phyloP scores from a whole-genome alignment of 2,113 vertebrate genomes.

The Mohoua ochrocephala region DNA sequence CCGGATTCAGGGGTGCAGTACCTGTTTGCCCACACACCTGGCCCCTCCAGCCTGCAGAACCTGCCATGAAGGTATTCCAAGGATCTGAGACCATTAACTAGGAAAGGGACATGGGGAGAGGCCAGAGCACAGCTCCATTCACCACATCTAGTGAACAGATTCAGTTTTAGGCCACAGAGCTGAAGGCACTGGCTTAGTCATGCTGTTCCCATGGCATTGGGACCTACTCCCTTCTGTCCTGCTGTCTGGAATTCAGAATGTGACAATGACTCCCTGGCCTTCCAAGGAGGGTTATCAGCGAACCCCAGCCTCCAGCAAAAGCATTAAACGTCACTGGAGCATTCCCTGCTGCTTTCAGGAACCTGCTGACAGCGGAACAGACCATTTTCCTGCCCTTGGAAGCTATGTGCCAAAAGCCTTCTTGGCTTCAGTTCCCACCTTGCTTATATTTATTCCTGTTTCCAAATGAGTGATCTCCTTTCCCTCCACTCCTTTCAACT shows the following conservation, averaged over 20 bases:
- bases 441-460: not conserved
- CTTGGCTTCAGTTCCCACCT: not conserved
- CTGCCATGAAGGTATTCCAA: not conserved
- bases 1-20: not conserved
- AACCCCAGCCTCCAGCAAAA: not conserved
- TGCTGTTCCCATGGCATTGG: not conserved
- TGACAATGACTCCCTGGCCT: not conserved
- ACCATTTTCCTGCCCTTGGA: not conserved
- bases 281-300: not conserved
- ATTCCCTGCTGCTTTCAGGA: not conserved
- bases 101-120: not conserved
- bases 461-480: not conserved
- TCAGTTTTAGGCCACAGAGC: not conserved
- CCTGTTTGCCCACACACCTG: not conserved
- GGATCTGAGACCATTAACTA: not conserved
- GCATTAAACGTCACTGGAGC: not conserved
- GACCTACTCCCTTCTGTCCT: not conserved
- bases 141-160: not conserved
- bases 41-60: not conserved
- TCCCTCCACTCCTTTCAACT: not conserved
- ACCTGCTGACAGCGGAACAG: not conserved
- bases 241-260: not conserved
- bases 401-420: not conserved
- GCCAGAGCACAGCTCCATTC: not conserved
- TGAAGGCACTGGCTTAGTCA: not conserved